Percentiles rank a stretch among this genome's conserved stretches.
Evolutionary conservation across 2,797 vertebrate genomes (phyloP).

Genomic region (Phataginus tetradactyla): DNA sequence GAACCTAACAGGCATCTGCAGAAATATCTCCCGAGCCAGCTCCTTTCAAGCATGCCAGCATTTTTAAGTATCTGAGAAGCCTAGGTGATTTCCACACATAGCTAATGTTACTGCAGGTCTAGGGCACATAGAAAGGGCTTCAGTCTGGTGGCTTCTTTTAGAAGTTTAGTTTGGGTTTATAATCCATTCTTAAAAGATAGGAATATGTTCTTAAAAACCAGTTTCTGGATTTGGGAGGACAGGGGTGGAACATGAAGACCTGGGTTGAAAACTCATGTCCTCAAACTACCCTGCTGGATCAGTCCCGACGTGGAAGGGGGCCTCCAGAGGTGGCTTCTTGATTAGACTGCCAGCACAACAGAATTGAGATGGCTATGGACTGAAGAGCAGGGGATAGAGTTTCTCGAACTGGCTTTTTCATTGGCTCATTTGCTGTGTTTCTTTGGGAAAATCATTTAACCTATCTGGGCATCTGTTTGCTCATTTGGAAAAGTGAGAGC

Average conservation of each 20-base stretch:
- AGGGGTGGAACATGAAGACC: neutral
- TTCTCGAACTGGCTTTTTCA: neutral
- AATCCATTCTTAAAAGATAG: neutral
- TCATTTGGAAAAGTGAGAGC: neutral
- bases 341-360: neutral
- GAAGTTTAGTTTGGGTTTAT: neutral
- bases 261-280: neutral
- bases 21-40: neutral
- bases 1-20: neutral
- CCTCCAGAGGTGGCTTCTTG: neutral
- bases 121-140: neutral
- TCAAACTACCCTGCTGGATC: neutral
- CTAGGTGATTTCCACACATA: neutral
- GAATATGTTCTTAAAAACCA: neutral
- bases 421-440: neutral
- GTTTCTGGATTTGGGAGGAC: neutral
- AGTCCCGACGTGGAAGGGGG: neutral
- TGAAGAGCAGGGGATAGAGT: neutral
- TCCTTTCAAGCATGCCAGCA: neutral
- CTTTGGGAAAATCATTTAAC: neutral
- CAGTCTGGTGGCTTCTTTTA: neutral
- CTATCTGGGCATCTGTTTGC: neutral
- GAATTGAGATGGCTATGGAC: neutral
- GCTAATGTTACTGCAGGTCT: neutral
- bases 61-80: slow-evolving; percentile 8